These are phyloP conservation scores for Morone saxatilis DNA, from an alignment of 2,113 vertebrate genomes.

Conservation along the genomic window DNA sequence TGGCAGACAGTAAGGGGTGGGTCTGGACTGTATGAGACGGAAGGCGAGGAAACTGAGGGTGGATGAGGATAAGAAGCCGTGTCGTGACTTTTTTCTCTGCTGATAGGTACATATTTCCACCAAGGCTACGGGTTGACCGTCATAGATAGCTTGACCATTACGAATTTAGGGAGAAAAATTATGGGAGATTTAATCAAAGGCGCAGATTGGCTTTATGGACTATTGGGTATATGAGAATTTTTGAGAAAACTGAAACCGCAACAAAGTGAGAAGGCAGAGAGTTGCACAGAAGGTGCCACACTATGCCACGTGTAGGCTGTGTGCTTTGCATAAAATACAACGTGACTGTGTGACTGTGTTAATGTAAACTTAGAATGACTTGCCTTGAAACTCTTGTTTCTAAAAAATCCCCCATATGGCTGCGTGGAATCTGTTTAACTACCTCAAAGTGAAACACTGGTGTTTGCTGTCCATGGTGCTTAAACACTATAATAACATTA, in stretches of 20 bases:
- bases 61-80: conserved; percentile 65
- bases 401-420: neutral
- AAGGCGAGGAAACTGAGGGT: conserved; percentile 58
- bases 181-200: neutral
- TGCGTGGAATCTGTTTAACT: neutral
- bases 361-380: conserved; percentile 26
- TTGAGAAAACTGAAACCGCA: neutral
- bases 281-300: conserved; percentile 36
- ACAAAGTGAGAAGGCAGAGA: conserved; percentile 43
- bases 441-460: neutral
- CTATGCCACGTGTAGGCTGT: conserved; percentile 53
- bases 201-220: neutral
- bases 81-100: conserved; percentile 77
- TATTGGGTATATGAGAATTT: neutral
- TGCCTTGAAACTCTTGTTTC: neutral
- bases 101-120: conserved; percentile 45
- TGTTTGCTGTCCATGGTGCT: conserved; percentile 41
- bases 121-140: neutral
- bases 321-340: conserved; percentile 55
- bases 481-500: neutral
- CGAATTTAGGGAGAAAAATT: neutral
- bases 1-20: conserved; percentile 83
- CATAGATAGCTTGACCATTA: conserved; percentile 2
- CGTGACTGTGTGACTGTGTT: conserved; percentile 45
- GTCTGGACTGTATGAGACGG: conserved; percentile 74